Conservation (phyloP, 2,888 invertebrate genomes). For the Conistra vaccinii region DNA sequence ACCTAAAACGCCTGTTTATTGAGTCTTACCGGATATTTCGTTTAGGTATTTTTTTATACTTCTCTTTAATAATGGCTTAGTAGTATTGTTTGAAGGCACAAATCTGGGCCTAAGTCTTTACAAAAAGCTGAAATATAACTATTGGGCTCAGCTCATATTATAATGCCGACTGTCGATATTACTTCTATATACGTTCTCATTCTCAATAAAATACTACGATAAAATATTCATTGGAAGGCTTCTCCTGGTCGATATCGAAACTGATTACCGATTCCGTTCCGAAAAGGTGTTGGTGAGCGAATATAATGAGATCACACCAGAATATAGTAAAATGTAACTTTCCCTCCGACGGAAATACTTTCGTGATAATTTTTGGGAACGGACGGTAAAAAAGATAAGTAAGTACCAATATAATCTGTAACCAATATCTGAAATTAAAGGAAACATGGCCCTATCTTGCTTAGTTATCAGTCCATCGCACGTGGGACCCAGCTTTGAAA, state of each 20-base stretch:
- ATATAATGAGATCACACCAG: constrained; percentile 41
- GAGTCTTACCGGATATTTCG: constrained; percentile 56
- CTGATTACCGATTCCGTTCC: constrained; percentile 52
- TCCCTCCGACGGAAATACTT: background rate
- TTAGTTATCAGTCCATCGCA: background rate
- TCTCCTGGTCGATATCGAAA: constrained; percentile 48
- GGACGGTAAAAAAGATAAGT: background rate
- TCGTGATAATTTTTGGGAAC: background rate
- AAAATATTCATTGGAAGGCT: constrained; percentile 51
- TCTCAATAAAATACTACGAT: constrained; percentile 44
- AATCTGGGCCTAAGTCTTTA: background rate
- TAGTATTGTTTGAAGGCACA: constrained; percentile 33
- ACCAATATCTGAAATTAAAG: constrained; percentile 18
- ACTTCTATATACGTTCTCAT: constrained; percentile 47
- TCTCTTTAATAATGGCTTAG: constrained; percentile 16
- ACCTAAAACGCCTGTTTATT: constrained; percentile 72
- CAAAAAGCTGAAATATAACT: constrained; percentile 24
- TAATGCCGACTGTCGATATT: constrained; percentile 19
- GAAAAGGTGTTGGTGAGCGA: constrained; percentile 42
- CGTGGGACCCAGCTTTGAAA: background rate
- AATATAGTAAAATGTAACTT: constrained; percentile 19
- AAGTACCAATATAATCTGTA: background rate
- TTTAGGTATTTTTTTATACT: constrained; percentile 40
- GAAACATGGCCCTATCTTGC: background rate
- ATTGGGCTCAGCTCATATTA: constrained; percentile 3